Percentiles rank a stretch among this genome's conserved stretches.
Evolutionary conservation across 1,140 invertebrate genomes (phyloP).

Genomic region (Leucophenga varia): DNA sequence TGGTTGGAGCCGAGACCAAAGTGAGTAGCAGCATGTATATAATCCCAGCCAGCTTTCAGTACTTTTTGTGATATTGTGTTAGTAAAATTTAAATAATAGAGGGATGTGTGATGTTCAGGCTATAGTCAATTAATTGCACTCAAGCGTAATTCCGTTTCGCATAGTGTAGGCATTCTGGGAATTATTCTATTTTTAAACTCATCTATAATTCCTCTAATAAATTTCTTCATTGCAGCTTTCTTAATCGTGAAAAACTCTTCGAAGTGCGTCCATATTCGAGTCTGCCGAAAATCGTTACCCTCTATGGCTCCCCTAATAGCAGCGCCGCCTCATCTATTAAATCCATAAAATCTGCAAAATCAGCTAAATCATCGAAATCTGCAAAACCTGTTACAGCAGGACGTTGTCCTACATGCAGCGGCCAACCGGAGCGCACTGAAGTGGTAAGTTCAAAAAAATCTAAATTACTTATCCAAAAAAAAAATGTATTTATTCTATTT

Average conservation of each 20-base stretch:
- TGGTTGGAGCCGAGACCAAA: constrained; percentile 60
- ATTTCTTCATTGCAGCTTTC: constrained; percentile 38
- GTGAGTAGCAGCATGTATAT: constrained; percentile 36
- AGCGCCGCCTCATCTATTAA: no score
- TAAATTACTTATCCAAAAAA: no score
- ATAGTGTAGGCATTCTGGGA: neutral
- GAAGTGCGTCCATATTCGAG: constrained; percentile 40
- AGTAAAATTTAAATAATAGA: neutral
- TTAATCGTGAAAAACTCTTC: constrained; percentile 56
- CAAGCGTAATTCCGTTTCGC: neutral
- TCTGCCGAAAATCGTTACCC: constrained; percentile 37
- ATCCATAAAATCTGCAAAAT: constrained; percentile 6
- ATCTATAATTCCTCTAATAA: neutral
- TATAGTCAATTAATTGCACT: neutral
- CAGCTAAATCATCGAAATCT: constrained; percentile 16
- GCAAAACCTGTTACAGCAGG: constrained; percentile 25
- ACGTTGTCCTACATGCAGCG: constrained; percentile 46
- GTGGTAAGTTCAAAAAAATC: constrained; percentile 15
- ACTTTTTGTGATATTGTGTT: neutral
- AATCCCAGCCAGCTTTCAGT: neutral
- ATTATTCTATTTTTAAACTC: neutral
- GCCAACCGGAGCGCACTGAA: constrained; percentile 44
- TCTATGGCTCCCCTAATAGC: constrained; percentile 24
- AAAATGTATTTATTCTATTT: neutral
- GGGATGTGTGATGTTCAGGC: neutral